Base-by-base conservation (phyloP, 2,113 vertebrate genomes). In the Pterocles burchelli region DNA sequence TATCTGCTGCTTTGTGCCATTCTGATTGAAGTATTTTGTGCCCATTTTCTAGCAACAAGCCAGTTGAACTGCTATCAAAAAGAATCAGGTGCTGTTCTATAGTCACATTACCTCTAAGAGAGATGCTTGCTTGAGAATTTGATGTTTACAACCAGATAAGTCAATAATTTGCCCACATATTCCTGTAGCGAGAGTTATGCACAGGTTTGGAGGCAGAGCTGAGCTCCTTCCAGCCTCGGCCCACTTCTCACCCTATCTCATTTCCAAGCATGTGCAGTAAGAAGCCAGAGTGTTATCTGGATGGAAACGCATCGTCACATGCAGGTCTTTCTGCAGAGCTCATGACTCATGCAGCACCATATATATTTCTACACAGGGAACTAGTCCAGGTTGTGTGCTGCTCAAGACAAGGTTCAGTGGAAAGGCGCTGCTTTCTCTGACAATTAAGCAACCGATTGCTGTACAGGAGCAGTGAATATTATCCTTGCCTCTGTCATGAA, bases 201-300 rank as follows among this genome's bases (percentile, higher is more conserved):
- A 10, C 6, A 3, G 55, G n/a, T 34, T 22, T 71, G 43, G 43
- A 74, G 46, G 18, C 22, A 34, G 38, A 83, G 22, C 38, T 76
- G 54, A 73, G 43, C 43, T 87, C n/a, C 51, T 74, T 61, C 65
- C 36, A 88, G 8, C 28, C 29, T 81, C 36, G 65, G 17, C n/a
- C 24, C 20, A 3, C 17, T 82, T 74, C 61, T 74, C 24, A 12
- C 31, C 43, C 57, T 55, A 17, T 26, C 61, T 28, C 25, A 11
- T 63, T 74, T 62, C 36, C 21, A 49, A 33, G 43, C 34, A 36
- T 1, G 1, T 0, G 0, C 29, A 65, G 33, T 49, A 46, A 43
- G 34, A 22, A 70, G 31, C 22, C 26, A 6, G 29, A 24, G 49
- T n/a, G 3, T 67, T 41, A 34, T 12, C 31, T 54, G 5, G 48